phyloP scores from a whole-genome alignment of 2,888 invertebrate genomes.

The Athalia circularis region DNA sequence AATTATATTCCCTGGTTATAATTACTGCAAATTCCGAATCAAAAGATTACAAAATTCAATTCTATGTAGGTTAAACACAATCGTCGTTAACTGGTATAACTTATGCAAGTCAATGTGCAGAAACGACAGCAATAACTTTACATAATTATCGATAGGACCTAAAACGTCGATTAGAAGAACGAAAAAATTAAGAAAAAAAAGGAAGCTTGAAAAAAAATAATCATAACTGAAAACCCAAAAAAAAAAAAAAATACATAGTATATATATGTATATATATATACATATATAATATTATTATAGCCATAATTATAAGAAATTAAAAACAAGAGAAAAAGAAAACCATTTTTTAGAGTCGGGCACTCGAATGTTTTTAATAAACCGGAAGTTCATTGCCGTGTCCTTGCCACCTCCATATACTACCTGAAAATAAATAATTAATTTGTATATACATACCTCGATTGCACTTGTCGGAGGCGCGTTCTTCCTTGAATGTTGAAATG shows the following conservation, averaged over 20 bases:
- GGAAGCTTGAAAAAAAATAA: neutral
- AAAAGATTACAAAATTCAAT: neutral
- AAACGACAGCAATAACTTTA: slow-evolving; percentile 40
- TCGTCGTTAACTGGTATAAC: slow-evolving; percentile 23
- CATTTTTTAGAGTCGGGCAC: slow-evolving; percentile 21
- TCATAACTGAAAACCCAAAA: neutral
- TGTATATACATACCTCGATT: neutral
- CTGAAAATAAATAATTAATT: too few relatives aligned
- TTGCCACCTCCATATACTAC: slow-evolving; percentile 20
- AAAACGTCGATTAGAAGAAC: slow-evolving; percentile 21
- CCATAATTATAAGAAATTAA: neutral
- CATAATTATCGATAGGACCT: slow-evolving; percentile 19
- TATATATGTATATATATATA: neutral
- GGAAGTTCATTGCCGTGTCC: slow-evolving; percentile 3
- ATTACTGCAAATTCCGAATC: neutral
- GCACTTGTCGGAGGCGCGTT: slow-evolving; percentile 4
- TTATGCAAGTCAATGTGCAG: slow-evolving; percentile 28
- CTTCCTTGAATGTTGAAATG: neutral
- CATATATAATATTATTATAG: neutral
- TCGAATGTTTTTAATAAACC: slow-evolving; percentile 25
- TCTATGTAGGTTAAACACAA: neutral
- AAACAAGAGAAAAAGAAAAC: neutral
- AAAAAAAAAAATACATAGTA: neutral
- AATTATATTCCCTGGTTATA: too few relatives aligned
- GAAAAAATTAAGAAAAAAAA: neutral